phyloP scores from a whole-genome alignment of 2,888 invertebrate genomes.

The Eutolmus rufibarbis region DNA sequence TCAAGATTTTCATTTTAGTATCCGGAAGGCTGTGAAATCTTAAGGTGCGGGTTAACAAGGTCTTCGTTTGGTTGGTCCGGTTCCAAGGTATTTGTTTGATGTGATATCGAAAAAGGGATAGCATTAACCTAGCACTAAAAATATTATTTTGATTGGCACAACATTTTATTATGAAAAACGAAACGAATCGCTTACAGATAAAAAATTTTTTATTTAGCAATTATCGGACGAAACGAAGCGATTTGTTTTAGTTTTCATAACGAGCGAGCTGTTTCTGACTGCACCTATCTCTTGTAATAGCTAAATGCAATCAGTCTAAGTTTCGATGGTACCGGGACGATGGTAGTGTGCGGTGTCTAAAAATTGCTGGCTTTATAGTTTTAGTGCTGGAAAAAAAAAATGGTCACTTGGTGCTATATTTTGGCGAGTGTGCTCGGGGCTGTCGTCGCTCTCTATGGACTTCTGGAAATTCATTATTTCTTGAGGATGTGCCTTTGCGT shows the following conservation, averaged over 20 bases:
- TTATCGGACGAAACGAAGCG: neutral
- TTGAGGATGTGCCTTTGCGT: conserved; percentile 73
- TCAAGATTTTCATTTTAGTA: neutral
- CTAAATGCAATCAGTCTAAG: neutral
- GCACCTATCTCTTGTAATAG: neutral
- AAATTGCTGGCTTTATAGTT: neutral
- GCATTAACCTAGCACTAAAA: neutral
- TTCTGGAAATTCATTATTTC: conserved; percentile 78
- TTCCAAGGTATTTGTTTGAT: neutral
- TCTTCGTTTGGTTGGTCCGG: neutral
- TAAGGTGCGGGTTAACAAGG: neutral
- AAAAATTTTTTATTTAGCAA: too few species aligned
- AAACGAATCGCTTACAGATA: neutral
- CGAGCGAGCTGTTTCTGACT: neutral
- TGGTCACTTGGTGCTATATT: conserved; percentile 55
- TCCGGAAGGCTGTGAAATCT: neutral
- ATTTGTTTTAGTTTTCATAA: neutral
- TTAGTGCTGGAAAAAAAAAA: conserved; percentile 2
- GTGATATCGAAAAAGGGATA: neutral
- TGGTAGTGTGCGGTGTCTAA: neutral
- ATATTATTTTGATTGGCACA: neutral
- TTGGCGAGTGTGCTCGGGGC: conserved; percentile 55
- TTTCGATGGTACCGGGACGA: neutral
- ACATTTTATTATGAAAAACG: neutral
- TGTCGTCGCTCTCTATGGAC: conserved; percentile 66